phyloP scores from a whole-genome alignment of 23 tunicate genomes.

The Styela clava region DNA sequence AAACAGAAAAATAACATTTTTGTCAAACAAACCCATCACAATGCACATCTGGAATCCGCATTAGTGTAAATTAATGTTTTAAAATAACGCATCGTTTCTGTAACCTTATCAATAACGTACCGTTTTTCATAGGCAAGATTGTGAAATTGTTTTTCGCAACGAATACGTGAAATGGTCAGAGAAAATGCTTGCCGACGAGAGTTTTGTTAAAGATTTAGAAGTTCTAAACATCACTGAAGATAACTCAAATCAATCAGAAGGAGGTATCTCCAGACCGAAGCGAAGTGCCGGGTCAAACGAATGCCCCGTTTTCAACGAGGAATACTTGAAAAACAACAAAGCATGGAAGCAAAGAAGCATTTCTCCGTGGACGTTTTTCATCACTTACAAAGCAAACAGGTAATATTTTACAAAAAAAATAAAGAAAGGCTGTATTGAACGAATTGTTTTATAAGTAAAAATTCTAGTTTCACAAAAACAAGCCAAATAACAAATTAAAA shows the following conservation, averaged over 20 bases:
- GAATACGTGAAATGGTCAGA: slow-evolving; percentile 20
- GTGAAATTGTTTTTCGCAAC: slow-evolving; percentile 1
- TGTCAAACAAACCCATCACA: too few species aligned
- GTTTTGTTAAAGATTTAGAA: not conserved
- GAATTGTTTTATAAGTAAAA: too few species aligned
- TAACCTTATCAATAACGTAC: too few species aligned
- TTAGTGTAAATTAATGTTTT: too few species aligned
- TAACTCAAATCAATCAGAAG: not conserved
- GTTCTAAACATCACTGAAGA: not conserved
- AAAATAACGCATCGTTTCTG: too few species aligned
- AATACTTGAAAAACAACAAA: not conserved
- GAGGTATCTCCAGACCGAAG: not conserved
- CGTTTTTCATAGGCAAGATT: slow-evolving; percentile 5
- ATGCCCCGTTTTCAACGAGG: slow-evolving; percentile 6
- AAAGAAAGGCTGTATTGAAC: too few species aligned
- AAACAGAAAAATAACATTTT: too few species aligned
- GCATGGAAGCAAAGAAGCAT: not conserved
- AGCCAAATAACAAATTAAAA: too few species aligned
- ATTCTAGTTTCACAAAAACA: too few species aligned
- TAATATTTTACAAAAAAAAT: too few species aligned
- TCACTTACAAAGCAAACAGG: slow-evolving; percentile 1
- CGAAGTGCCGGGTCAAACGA: not conserved
- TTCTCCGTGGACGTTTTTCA: slow-evolving; percentile 11
- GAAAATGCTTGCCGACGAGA: slow-evolving; percentile 5
- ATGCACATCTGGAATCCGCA: too few species aligned